Percentiles rank a stretch among this genome's conserved stretches.
phyloP scores from a whole-genome alignment of 2,113 vertebrate species.

The Thunnus thynnus region DNA sequence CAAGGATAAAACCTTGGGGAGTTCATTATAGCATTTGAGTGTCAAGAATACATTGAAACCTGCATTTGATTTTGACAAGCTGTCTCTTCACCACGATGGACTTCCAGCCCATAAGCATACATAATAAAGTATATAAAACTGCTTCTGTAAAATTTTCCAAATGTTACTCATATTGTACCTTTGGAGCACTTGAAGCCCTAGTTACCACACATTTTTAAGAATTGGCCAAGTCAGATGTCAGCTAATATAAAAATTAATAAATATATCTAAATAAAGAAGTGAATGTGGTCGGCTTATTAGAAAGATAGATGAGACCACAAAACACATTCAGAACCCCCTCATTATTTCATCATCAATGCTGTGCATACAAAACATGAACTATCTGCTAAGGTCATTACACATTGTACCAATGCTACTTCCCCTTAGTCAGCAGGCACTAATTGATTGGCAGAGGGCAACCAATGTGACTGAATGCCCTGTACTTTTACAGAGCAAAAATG shows the following conservation, averaged over 20 bases:
- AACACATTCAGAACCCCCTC: conserved; percentile 1
- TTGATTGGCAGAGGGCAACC: conserved; percentile 61
- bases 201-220: conserved; percentile 1
- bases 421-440: conserved; percentile 59
- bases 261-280: background rate
- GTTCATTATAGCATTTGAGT: background rate
- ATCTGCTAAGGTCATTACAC: conserved; percentile 32
- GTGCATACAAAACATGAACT: conserved; percentile 35
- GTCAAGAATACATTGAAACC: background rate
- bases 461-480: conserved; percentile 52
- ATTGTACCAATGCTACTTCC: conserved; percentile 25
- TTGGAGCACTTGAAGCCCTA: background rate
- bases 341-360: conserved; percentile 32
- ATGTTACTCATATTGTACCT: background rate
- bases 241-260: background rate
- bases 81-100: conserved; percentile 10
- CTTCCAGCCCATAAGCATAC: background rate
- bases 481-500: conserved; percentile 37
- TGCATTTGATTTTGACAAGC: conserved; percentile 18
- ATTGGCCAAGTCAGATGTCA: background rate
- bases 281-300: background rate
- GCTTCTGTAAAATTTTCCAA: background rate
- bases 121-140: conserved; percentile 4
- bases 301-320: background rate
- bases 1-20: conserved; percentile 16